Evolutionary conservation across 1,140 invertebrate genomes (phyloP).

Genomic region (Meloidogyne exigua): DNA sequence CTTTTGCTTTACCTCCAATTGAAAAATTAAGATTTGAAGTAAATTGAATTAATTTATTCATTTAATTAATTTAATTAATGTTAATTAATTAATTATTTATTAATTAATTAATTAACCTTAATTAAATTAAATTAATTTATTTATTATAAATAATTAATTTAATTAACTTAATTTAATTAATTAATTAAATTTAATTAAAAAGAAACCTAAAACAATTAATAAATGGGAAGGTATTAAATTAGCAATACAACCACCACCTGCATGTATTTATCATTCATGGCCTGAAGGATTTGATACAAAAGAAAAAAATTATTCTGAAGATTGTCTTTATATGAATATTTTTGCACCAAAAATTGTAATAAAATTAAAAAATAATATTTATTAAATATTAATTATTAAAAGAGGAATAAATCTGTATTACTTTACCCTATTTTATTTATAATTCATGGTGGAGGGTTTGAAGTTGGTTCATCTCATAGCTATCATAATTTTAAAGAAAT

Average conservation of each 20-base stretch:
- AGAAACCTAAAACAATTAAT: conserved; percentile 36
- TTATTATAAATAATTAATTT: too few species aligned
- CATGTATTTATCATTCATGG: conserved; percentile 37
- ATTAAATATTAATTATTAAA: background rate
- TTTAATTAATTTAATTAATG: background rate
- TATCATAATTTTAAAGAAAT: conserved; percentile 8
- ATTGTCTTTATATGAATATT: conserved; percentile 93
- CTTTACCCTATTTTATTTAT: conserved; percentile 24
- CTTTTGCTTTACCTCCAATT: conserved; percentile 24
- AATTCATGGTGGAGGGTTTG: conserved; percentile 26
- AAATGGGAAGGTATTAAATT: conserved; percentile 28
- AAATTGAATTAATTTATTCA: background rate
- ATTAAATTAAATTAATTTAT: conserved; percentile 9
- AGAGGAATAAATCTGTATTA: background rate
- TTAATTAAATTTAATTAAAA: too few species aligned
- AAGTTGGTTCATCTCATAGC: background rate
- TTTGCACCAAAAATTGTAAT: conserved; percentile 73
- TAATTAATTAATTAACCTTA: too few species aligned
- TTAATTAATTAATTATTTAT: background rate
- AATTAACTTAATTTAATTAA: conserved; percentile 8
- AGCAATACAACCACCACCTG: conserved; percentile 19
- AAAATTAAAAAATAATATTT: background rate
- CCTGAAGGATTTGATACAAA: conserved; percentile 12
- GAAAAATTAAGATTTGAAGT: conserved; percentile 30
- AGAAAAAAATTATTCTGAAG: conserved; percentile 72